phyloP scores from a whole-genome alignment of 1,140 invertebrate genomes.

The Panulirus ornatus region DNA sequence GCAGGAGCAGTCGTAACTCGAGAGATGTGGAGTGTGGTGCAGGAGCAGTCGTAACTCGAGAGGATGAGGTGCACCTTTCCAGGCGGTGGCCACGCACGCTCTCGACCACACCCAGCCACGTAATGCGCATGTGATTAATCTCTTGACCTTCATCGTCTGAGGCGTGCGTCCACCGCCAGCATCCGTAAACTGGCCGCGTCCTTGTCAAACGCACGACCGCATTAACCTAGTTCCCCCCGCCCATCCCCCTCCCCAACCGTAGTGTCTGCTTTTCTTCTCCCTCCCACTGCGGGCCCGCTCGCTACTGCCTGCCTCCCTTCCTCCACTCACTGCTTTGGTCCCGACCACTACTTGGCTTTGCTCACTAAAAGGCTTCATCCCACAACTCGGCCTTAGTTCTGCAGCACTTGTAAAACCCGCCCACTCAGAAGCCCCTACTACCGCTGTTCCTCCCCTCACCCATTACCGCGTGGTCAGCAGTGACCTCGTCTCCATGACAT shows the following conservation, averaged over 20 bases:
- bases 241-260: background rate
- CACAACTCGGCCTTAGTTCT: too few species aligned
- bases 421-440: background rate
- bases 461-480: background rate
- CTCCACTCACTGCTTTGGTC: too few species aligned
- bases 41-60: too few species aligned
- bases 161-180: background rate
- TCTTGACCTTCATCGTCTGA: background rate
- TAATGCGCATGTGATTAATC: constrained; percentile 20
- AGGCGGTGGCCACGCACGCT: background rate
- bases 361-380: too few species aligned
- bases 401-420: too few species aligned
- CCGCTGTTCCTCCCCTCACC: background rate
- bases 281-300: background rate
- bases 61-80: too few species aligned
- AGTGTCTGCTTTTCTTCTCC: background rate
- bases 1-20: too few species aligned
- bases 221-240: background rate
- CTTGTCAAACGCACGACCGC: background rate
- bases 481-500: too few species aligned
- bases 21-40: too few species aligned
- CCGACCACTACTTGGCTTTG: too few species aligned
- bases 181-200: constrained; percentile 9
- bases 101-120: background rate
- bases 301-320: background rate